Base-by-base conservation (phyloP, 2,113 vertebrate species). In the Casuarius casuarius region DNA sequence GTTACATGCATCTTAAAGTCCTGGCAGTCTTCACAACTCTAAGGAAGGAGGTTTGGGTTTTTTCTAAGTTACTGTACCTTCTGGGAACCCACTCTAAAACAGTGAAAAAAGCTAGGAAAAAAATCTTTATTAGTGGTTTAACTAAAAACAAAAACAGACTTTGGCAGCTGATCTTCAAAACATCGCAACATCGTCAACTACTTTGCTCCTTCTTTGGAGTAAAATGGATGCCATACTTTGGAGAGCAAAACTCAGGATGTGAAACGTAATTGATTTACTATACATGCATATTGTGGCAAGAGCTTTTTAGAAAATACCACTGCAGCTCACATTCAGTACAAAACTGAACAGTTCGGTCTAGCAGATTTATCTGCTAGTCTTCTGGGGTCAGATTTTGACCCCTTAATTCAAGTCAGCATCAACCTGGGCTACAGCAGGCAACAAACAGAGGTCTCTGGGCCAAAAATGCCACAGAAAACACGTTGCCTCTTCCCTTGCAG, bases 101-200 rank as follows among this genome's bases (percentile, higher is more conserved):
- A 40, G 4, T 46, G 54, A 68, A 94, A 91, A 91, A 91, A 89
- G 38, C 49, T 46, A 78, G 42, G 81, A 87, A 17, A 10, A 75
- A 68, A 63, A 54, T 22, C 5, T 80, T 62, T 70, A 78, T 91
- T 75, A 78, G 25, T 7, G 3, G 6, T 63, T 66, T 84, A 81
- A 75, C 19, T 42, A 31, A 78, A 94, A 95, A 3, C 38, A 94
- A 81, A 92, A 95, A 3, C 38, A 94, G 61, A 88, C 26, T 87
- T 90, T 54, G 49, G 51, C 40, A 81, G 68, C 59, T 84, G 76
- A 83, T 80, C 49, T 70, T 75, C 44, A 86, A 79, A 93, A 68
- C 19, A 61, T 59, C 19, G 62, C 78, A 90, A 85, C 8, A 2
- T 84, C 51, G 87, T n/a, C 46, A 68, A 38, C 52, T 72, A 48